Evolutionary conservation across 1,140 invertebrate genomes (phyloP).

Genomic region (Cherax quadricarinatus): DNA sequence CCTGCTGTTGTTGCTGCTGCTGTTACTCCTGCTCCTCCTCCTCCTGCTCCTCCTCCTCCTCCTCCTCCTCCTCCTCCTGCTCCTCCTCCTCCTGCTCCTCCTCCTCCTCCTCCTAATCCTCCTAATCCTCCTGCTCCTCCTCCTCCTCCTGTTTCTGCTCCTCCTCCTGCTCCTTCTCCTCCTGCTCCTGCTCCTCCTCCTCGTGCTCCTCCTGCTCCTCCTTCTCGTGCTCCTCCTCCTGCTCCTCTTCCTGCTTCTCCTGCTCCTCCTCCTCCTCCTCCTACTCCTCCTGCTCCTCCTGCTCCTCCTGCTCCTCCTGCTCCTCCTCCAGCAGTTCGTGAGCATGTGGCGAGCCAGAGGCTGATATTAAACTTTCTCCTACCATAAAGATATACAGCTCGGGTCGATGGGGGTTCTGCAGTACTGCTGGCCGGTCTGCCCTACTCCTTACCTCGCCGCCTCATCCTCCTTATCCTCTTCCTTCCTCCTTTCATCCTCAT

Average conservation of each 20-base stretch:
- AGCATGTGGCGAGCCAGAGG: slow-evolving; percentile 20
- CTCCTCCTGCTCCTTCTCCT: neutral
- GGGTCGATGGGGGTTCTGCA: slow-evolving; percentile 27
- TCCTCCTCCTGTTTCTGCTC: neutral
- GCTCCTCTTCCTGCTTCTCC: too few species aligned
- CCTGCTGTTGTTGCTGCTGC: too few species aligned
- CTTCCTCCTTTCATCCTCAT: neutral
- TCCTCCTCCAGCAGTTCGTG: neutral
- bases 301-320: neutral
- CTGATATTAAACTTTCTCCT: slow-evolving; percentile 43
- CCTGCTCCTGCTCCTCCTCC: neutral
- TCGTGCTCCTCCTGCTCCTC: too few species aligned
- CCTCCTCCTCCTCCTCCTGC: too few species aligned
- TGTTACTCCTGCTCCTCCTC: too few species aligned
- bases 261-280: neutral
- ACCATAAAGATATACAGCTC: slow-evolving; percentile 45
- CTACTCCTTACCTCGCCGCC: neutral
- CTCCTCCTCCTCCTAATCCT: neutral
- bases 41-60: too few species aligned
- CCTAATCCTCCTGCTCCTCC: neutral
- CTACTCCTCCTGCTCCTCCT: neutral
- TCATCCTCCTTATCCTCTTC: neutral
- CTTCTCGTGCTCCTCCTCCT: too few species aligned
- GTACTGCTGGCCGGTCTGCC: neutral
- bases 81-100: neutral